Base-by-base conservation (phyloP, 2,797 vertebrate species). In the Tinamus major region DNA sequence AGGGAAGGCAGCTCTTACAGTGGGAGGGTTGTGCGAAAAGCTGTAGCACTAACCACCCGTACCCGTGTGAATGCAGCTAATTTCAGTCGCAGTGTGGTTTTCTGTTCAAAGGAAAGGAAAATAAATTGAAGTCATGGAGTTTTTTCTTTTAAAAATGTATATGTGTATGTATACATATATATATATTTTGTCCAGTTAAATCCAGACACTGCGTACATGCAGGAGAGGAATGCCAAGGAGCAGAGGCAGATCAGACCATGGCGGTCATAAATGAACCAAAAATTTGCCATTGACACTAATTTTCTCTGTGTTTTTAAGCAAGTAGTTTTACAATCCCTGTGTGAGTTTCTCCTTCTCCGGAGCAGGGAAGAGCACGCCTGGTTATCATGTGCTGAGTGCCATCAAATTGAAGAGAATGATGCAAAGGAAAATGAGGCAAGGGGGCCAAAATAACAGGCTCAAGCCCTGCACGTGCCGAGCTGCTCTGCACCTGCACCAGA, bases 61-160 rank as follows among this genome's bases (percentile, higher is more conserved):
- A 72, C 39, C 79, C 64, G 39, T 6, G 26, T 31, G 62, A 42
- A 24, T 72, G 85, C 77, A 49, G 61, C 74, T 48, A 4, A 10
- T 67, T 95, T 92, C 92, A 33, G 35, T 6, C 42, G 75, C 53
- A 62, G 41, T 59, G 26, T 21, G 64, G 87, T 77, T 95, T 96
- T 87, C 94, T 95, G 92, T 89, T 81, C 24, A 49, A 78, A 92
- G 88, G 7, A 41, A 82, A 35, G 11, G 13, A 10, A 31, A 79
- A 72, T 3, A 87, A 69, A 27, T 11, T 5, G 6, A 69, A 77
- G 89, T 79, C 49, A 49, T 77, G 62, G 61, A 71, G 62, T 4
- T 27, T 78, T 78, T 83, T 59, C 13, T 65, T 61, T 62, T 23
- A 24, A 49, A 18, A 70, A n/a, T 12, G 21, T 10, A 23, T 49